Conservation (phyloP, 2,888 invertebrate species). For the Holacanthella duospinosa region DNA sequence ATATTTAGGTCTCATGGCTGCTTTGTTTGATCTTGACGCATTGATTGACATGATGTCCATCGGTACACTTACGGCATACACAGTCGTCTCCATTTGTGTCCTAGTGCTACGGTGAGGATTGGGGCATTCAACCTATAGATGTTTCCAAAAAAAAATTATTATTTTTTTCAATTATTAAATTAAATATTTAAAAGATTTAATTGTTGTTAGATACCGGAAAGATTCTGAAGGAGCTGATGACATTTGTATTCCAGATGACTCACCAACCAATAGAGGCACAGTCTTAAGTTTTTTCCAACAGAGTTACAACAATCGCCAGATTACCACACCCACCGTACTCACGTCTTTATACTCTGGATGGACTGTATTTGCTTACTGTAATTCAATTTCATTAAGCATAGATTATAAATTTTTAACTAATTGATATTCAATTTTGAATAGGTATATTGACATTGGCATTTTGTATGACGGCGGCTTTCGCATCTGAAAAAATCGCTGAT, state of each 20-base stretch:
- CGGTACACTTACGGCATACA: constrained; percentile 83
- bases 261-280: neutral
- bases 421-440: constrained; percentile 4
- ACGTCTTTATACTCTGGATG: constrained; percentile 31
- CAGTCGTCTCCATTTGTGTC: constrained; percentile 82
- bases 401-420: neutral
- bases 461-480: constrained; percentile 25
- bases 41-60: constrained; percentile 37
- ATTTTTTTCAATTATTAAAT: neutral
- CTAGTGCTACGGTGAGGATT: constrained; percentile 55
- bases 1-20: constrained; percentile 42
- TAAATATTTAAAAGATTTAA: neutral
- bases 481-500: constrained; percentile 16
- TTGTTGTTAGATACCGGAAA: constrained; percentile 25
- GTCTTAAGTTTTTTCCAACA: constrained; percentile 3
- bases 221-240: constrained; percentile 34
- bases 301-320: neutral
- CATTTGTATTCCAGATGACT: neutral
- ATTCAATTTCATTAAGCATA: constrained; percentile 6
- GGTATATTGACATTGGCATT: constrained; percentile 20
- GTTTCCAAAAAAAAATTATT: neutral
- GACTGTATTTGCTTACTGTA: constrained; percentile 34
- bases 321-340: constrained; percentile 24
- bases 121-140: too few relatives aligned
- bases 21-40: constrained; percentile 30